Evolutionary conservation across 2,113 vertebrate genomes (phyloP).

Genomic region (Phylloscopus trochilus): DNA sequence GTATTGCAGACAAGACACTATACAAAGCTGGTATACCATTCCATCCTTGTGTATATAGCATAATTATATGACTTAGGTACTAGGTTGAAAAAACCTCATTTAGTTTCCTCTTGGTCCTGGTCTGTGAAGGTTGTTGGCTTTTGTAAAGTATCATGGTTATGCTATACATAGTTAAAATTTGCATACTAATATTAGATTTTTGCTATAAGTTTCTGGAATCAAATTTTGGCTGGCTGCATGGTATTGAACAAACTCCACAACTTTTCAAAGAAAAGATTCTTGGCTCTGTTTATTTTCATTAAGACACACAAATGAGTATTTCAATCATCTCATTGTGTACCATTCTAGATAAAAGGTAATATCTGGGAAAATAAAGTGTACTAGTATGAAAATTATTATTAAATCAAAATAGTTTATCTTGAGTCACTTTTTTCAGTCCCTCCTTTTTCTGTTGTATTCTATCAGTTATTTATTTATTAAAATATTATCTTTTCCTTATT

Average conservation of each 20-base stretch:
- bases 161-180: neutral
- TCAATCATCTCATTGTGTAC: neutral
- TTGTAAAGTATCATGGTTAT: neutral
- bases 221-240: neutral
- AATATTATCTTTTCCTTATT: neutral
- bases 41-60: neutral
- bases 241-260: neutral
- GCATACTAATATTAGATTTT: neutral
- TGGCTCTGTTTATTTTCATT: neutral
- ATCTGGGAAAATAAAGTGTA: neutral
- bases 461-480: neutral
- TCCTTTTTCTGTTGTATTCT: neutral
- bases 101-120: neutral
- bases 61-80: neutral
- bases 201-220: neutral
- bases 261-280: neutral
- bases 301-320: neutral
- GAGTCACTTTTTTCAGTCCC: neutral
- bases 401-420: neutral
- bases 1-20: neutral
- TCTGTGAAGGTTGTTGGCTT: neutral
- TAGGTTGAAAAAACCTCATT: rapidly evolving
- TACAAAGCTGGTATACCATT: neutral
- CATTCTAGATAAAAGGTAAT: neutral
- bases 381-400: neutral